Evolutionary conservation across 2,113 vertebrate genomes (phyloP).

Genomic region (Chroicocephalus ridibundus): DNA sequence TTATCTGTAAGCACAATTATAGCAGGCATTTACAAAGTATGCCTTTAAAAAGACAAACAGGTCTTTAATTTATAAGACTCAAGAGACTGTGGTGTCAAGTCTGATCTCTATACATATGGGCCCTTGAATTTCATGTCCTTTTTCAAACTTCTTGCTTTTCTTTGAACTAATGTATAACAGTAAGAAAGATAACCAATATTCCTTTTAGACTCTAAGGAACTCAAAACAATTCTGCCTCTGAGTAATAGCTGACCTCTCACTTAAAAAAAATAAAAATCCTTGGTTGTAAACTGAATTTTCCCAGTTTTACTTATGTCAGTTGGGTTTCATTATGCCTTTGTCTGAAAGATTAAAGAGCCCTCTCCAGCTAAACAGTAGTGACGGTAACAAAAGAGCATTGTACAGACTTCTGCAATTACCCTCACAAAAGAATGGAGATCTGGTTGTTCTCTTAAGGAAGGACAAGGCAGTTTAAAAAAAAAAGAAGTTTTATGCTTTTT

Average conservation of each 20-base stretch:
- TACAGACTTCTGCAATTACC: background rate
- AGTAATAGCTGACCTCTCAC: background rate
- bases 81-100: background rate
- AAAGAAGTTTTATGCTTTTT: background rate
- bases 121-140: background rate
- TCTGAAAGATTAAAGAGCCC: conserved; percentile 2
- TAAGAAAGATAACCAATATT: background rate
- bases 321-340: background rate
- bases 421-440: background rate
- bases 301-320: background rate
- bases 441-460: background rate
- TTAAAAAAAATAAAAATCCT: background rate
- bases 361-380: background rate
- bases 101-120: background rate
- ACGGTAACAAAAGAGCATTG: background rate
- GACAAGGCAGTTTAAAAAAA: background rate
- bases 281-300: background rate
- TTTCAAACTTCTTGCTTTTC: background rate
- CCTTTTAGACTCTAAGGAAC: background rate
- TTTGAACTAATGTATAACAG: background rate
- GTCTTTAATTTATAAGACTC: background rate
- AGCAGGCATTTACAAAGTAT: background rate
- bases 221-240: background rate
- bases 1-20: background rate
- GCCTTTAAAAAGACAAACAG: background rate